Conservation (phyloP, 1,140 invertebrate genomes). For the Tachypleus tridentatus region DNA sequence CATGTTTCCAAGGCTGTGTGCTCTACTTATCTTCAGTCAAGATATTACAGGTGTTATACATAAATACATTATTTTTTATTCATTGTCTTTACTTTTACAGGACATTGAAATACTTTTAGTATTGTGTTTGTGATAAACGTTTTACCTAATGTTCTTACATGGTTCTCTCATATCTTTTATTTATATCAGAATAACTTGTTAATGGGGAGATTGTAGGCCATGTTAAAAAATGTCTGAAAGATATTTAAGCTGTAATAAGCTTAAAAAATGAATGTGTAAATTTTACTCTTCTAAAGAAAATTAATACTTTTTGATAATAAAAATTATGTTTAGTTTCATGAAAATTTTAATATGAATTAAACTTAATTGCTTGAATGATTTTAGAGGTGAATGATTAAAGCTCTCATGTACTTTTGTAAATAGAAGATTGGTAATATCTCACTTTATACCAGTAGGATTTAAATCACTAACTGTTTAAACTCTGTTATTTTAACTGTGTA, state of each 20-base stretch:
- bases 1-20: conserved; percentile 98
- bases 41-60: conserved; percentile 48
- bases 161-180: neutral
- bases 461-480: too few relatives aligned
- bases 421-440: neutral
- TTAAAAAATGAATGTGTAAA: too few relatives aligned
- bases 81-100: neutral
- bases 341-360: too few relatives aligned
- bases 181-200: neutral
- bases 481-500: neutral
- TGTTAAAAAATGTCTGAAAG: neutral
- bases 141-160: neutral
- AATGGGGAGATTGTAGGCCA: neutral
- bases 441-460: neutral
- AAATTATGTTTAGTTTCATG: too few relatives aligned
- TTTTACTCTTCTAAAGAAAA: too few relatives aligned
- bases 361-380: too few relatives aligned
- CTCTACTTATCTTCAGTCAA: conserved; percentile 96
- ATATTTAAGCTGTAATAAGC: too few relatives aligned
- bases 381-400: too few relatives aligned
- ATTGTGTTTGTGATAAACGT: neutral
- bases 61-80: neutral
- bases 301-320: too few relatives aligned
- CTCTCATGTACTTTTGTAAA: too few relatives aligned
- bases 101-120: neutral